Base-by-base conservation (phyloP, 2,888 invertebrate species). In the Drosophila heteroneura region DNA sequence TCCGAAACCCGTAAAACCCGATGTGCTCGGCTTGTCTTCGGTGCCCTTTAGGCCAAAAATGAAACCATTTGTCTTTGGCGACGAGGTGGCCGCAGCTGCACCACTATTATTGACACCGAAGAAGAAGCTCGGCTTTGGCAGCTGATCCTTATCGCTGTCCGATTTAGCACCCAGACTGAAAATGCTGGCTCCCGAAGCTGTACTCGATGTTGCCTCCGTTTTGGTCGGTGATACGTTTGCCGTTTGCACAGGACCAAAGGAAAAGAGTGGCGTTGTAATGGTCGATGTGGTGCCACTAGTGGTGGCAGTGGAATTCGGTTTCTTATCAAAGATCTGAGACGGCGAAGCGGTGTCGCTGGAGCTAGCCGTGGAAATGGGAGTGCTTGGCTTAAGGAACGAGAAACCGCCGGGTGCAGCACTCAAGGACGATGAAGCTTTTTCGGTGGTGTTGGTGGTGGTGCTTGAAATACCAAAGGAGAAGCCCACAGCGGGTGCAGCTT, bases 11-110 rank as follows among this genome's bases (percentile, higher is more conserved):
- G 62, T 19, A 41, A 85, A 85, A 0, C 75, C 49, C 3, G 84
- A 62, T 14, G 74, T 65, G 49, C 60, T 66, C 1, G 80, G 63
- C 32, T 83, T 90, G 6, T 90, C 87, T 19, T 84, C 79, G 5
- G 47, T 57, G 19, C 22, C 22, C 65, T 87, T 85, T 1, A 79
- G n/a, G 2, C 80, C 82, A 61, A 93, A 90, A 37, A 70, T 85
- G 26, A 89, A 91, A 7, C 89, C 90, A 71, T 90, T 91, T 2
- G 85, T 77, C 70, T 91, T 91, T 5, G 79, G 44, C 6, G 72
- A 71, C 12, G 71, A 47, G 6, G 9, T 30, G 16, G 47, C n/a
- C 19, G 51, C 14, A 7, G 70, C 1, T 10, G 53, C 58, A 52
- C 61, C 72, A 28, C 74, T 57, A 26, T 65, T 70, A 30, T 61